These are phyloP conservation scores for Pangasius mekongensis DNA, from an alignment of 2,797 vertebrate genomes.

Conservation along the genomic window DNA sequence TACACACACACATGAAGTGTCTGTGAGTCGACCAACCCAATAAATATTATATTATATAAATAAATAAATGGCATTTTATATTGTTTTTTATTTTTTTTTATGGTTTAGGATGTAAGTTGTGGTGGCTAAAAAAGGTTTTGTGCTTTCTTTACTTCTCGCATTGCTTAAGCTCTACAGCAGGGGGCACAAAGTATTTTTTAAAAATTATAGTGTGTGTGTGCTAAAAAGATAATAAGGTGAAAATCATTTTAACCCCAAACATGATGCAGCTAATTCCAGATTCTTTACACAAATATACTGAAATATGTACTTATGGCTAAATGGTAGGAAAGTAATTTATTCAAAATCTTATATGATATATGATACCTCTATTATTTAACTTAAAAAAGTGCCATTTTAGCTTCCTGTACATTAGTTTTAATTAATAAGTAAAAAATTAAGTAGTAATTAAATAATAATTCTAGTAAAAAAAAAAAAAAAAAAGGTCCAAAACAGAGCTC, in stretches of 20 bases:
- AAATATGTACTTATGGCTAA: not conserved
- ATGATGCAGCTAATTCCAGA: not conserved
- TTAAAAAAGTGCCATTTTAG: not conserved
- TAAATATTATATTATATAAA: not conserved
- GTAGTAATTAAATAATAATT: too few relatives aligned
- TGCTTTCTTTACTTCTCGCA: not conserved
- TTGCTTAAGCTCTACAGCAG: not conserved
- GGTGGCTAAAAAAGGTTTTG: not conserved
- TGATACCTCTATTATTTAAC: not conserved
- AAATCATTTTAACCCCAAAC: not conserved
- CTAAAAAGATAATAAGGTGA: not conserved
- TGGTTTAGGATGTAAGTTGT: not conserved
- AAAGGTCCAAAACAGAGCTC: too few relatives aligned
- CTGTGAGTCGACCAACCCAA: not conserved
- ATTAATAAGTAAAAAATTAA: too few relatives aligned
- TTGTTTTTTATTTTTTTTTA: not conserved
- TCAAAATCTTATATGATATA: not conserved
- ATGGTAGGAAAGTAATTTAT: not conserved
- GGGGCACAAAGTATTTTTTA: not conserved
- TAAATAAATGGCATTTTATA: not conserved
- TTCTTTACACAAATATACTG: not conserved
- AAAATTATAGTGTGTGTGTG: not conserved
- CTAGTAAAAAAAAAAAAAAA: too few relatives aligned
- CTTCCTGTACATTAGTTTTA: not conserved
- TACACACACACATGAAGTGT: not conserved